A percentile compares a stretch with the other conserved stretches of the same genome.
Conservation (phyloP, 1,140 invertebrate species). For the Phenacoccus solenopsis region DNA sequence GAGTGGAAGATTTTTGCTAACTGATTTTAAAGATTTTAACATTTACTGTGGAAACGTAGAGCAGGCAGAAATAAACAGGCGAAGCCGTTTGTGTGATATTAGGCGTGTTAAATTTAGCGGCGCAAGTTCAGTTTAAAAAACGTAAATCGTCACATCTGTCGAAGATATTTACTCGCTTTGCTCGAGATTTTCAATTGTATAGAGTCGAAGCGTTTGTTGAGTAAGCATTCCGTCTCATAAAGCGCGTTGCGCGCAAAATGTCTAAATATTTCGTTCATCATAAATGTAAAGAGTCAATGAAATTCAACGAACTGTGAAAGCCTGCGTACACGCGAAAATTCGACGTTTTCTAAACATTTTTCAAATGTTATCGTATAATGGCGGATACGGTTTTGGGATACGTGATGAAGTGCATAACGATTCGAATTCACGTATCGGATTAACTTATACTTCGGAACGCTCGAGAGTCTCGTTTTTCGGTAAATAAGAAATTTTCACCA, state of each 20-base stretch:
- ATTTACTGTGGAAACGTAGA: too few relatives aligned
- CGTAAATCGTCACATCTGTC: background rate
- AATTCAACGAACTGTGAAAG: background rate
- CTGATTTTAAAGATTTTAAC: background rate
- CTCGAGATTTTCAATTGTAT: background rate
- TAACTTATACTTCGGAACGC: too few relatives aligned
- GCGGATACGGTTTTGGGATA: too few relatives aligned
- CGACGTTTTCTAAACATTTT: background rate
- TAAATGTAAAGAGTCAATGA: background rate
- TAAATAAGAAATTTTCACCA: too few relatives aligned
- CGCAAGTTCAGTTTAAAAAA: background rate
- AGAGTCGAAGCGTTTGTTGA: background rate
- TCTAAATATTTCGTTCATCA: constrained; percentile 2
- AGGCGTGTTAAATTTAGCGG: constrained; percentile 1
- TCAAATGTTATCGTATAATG: too few relatives aligned
- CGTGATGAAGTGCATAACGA: too few relatives aligned
- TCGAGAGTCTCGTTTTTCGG: too few relatives aligned
- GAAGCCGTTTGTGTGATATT: background rate
- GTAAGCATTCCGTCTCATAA: background rate
- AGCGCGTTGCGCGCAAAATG: background rate
- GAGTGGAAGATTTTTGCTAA: background rate
- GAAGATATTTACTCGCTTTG: background rate
- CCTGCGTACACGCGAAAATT: background rate
- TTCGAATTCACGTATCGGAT: too few relatives aligned
- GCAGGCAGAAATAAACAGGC: too few relatives aligned